phyloP scores from a whole-genome alignment of 1,140 invertebrate species.

The Papilio glaucus region DNA sequence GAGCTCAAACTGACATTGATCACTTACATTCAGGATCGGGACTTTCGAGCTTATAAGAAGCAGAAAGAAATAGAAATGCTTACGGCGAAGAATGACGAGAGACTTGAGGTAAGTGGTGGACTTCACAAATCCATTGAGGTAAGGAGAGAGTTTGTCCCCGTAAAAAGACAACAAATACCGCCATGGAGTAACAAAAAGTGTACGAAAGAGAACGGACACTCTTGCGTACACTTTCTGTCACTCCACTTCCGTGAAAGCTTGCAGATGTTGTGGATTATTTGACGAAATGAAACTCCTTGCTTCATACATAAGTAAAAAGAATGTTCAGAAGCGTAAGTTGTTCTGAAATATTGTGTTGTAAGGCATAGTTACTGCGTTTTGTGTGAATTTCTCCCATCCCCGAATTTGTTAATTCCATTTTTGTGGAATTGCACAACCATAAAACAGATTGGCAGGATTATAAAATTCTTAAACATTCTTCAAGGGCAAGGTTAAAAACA shows the following conservation, averaged over 20 bases:
- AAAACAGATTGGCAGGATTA: background rate
- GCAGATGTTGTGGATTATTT: too few relatives aligned
- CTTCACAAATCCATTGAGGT: background rate
- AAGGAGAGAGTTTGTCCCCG: background rate
- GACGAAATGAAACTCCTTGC: too few relatives aligned
- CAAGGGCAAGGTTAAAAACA: constrained; percentile 23
- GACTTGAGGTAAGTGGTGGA: constrained; percentile 72
- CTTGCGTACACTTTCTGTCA: too few relatives aligned
- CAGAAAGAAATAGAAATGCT: constrained; percentile 68
- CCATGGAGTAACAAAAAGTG: too few relatives aligned
- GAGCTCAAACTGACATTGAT: constrained; percentile 76
- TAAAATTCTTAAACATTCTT: background rate
- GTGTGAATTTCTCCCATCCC: background rate
- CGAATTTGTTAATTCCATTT: background rate
- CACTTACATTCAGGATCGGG: constrained; percentile 69
- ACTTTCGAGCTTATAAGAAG: constrained; percentile 70
- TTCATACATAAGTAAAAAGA: too few relatives aligned
- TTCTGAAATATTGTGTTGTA: too few relatives aligned
- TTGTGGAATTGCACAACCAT: background rate
- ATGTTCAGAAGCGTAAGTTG: too few relatives aligned
- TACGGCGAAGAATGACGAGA: constrained; percentile 76
- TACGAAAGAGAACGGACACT: too few relatives aligned
- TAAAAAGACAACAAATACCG: too few relatives aligned
- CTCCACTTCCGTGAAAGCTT: too few relatives aligned
- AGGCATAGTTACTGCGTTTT: too few relatives aligned